Evolutionary conservation across 2,113 vertebrate genomes (phyloP), one percentile per base, ranked within the genome.

Genomic region (Microcebus lehilahytsara): DNA sequence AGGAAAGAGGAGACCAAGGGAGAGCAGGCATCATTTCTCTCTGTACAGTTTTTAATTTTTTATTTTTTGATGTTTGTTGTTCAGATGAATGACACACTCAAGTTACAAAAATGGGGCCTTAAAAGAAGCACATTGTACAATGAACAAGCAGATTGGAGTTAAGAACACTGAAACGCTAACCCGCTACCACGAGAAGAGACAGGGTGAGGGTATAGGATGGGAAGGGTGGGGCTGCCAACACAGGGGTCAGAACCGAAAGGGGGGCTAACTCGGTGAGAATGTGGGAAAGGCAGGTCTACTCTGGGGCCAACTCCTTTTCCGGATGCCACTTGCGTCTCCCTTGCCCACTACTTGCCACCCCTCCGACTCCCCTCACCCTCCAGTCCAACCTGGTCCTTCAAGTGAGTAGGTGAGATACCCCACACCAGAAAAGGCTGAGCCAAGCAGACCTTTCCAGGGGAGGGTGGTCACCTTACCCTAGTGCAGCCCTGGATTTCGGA

Each of bases 81-180:
- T 97, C 97, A 95, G 98, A 98, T 98, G 98, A 98, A 98, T 98
- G 97, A 98, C 98, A 98, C 98, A 98, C 96, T 97, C 97, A 98
- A 97, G 98, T 98, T 98, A 98, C 98, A 98, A 98, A 98, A 98
- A 97, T 83, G 96, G 96, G 97, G 96, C 96, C 96, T 98, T 98
- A 98, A 98, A 98, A 98, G 96, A 98, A 98, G 96, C 98, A 98
- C 98, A 98, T 97, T 97, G 95, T 98, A 98, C 98, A 98, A 97
- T 97, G 98, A 98, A 98, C 98, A 98, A 97, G 98, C 98, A 97
- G 97, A 98, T 96, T 96, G 97, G 92, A 97, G 96, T 97, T 97
- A 96, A 97, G 96, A 98, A 98, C 98, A 98, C 97, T 90, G 98
- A 98, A 97, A 97, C 97, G 56, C 98, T 98, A 98, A 98, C 96